Evolutionary conservation across 2,797 vertebrate species (phyloP).

Genomic region (Lepilemur septentrionalis): DNA sequence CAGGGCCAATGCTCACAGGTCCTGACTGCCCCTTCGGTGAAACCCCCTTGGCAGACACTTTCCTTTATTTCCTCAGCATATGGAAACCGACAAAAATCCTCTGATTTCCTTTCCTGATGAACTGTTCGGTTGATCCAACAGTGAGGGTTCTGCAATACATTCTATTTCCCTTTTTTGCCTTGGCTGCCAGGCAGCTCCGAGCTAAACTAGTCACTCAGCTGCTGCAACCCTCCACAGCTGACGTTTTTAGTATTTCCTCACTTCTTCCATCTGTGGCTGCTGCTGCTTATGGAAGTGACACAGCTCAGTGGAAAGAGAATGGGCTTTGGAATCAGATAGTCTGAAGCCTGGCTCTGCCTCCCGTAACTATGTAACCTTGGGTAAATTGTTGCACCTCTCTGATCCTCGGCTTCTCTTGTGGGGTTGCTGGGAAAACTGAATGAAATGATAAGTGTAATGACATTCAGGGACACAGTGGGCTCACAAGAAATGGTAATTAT

Average conservation of each 20-base stretch:
- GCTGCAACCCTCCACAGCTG: background rate
- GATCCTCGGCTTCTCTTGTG: background rate
- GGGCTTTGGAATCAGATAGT: background rate
- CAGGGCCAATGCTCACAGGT: background rate
- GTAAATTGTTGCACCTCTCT: background rate
- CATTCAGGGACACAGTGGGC: background rate
- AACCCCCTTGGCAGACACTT: background rate
- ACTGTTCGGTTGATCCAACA: background rate
- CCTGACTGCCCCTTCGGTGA: background rate
- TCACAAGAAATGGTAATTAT: background rate
- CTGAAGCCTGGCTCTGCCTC: background rate
- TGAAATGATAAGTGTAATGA: background rate
- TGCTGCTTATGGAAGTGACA: background rate
- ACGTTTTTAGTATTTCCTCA: background rate
- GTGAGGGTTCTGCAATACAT: background rate
- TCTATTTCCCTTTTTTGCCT: background rate
- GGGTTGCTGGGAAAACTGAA: background rate
- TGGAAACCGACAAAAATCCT: background rate
- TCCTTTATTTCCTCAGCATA: background rate
- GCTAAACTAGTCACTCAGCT: background rate
- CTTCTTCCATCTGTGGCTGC: background rate
- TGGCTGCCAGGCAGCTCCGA: constrained; percentile 9
- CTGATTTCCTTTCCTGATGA: background rate
- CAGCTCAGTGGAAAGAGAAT: background rate
- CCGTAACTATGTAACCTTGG: background rate